phyloP scores from a whole-genome alignment of 53 echinoderm and acorn worm species.

The Holothuria scabra region DNA sequence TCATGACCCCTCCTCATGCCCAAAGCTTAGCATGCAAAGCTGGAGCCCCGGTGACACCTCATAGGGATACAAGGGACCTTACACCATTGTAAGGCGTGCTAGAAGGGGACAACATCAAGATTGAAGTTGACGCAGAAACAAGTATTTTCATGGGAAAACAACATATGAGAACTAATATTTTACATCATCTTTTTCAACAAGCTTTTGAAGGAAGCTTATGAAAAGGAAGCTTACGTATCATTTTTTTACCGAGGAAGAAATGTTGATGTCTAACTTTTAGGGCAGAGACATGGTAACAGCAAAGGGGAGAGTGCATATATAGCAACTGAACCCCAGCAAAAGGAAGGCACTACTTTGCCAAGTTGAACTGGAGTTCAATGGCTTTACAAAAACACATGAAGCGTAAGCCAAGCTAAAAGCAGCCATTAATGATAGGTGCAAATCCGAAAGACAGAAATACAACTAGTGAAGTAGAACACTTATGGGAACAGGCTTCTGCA shows the following conservation, averaged over 20 bases:
- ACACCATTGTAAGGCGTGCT: constrained; percentile 1
- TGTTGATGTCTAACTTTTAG: background rate
- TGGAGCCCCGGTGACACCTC: background rate
- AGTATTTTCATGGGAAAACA: background rate
- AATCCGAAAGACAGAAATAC: too few species aligned
- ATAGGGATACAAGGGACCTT: background rate
- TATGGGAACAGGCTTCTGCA: too few species aligned
- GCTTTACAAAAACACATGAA: too few species aligned
- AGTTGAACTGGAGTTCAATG: too few species aligned
- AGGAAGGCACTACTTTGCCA: too few species aligned
- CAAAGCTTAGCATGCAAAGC: too few species aligned
- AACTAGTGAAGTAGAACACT: too few species aligned
- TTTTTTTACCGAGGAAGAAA: constrained; percentile 5
- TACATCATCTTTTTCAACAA: background rate
- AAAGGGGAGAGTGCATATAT: too few species aligned
- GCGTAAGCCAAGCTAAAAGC: too few species aligned
- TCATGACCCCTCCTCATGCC: background rate
- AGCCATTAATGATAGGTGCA: too few species aligned
- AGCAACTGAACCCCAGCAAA: too few species aligned
- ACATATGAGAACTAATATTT: background rate
- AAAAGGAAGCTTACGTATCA: background rate
- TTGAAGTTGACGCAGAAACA: background rate
- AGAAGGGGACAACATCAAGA: background rate
- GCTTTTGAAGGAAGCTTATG: constrained; percentile 2
- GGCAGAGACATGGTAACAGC: too few species aligned